A percentile compares a stretch with the other conserved stretches of the same genome.
Conservation (phyloP, 2,888 invertebrate genomes). For the Parnassius smintheus region DNA sequence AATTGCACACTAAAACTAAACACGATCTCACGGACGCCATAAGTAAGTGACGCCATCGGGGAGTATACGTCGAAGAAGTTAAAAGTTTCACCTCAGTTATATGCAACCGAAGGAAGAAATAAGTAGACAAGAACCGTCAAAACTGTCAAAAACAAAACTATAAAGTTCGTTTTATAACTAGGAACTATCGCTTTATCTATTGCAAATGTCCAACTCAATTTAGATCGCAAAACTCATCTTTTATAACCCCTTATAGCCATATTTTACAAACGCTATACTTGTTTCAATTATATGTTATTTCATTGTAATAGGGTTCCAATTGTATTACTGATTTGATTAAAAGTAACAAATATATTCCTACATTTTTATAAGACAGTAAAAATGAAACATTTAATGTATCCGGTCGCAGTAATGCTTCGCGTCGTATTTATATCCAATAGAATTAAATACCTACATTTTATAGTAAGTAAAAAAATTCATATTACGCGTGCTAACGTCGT, state of each 20-base stretch:
- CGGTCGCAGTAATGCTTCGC: neutral
- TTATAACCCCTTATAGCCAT: conserved; percentile 41
- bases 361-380: too few relatives aligned
- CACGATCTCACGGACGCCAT: conserved; percentile 47
- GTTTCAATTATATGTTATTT: too few relatives aligned
- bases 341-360: too few relatives aligned
- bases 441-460: conserved; percentile 54
- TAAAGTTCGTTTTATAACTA: conserved; percentile 78
- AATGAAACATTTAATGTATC: too few relatives aligned
- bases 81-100: conserved; percentile 72
- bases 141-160: conserved; percentile 82
- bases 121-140: conserved; percentile 77
- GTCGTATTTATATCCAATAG: conserved; percentile 44
- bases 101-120: conserved; percentile 76
- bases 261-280: neutral
- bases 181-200: conserved; percentile 76
- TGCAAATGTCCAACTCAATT: conserved; percentile 77
- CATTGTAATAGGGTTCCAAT: too few relatives aligned
- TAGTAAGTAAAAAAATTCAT: conserved; percentile 56
- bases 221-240: conserved; percentile 56
- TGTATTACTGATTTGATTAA: too few relatives aligned
- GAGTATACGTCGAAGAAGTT: conserved; percentile 70
- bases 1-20: conserved; percentile 46
- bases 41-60: conserved; percentile 65
- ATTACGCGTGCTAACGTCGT: conserved; percentile 47